Evolutionary conservation across 2,888 invertebrate genomes (phyloP).

Genomic region (Leistus spinibarbis): DNA sequence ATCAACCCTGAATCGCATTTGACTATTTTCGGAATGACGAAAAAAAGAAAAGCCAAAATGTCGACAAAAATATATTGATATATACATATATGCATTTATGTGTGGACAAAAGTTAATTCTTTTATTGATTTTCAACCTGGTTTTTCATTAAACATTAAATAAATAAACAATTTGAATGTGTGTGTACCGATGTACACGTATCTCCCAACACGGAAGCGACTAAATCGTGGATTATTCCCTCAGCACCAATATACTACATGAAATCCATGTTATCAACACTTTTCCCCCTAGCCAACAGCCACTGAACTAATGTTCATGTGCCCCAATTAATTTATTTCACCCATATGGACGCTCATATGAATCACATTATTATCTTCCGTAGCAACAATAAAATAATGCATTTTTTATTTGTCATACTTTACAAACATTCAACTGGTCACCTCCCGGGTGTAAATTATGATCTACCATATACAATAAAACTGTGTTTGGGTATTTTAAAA

Average conservation of each 20-base stretch:
- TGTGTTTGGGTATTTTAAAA: no score
- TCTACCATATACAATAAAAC: no score
- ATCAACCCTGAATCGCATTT: no score
- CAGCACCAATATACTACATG: neutral
- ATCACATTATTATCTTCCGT: neutral
- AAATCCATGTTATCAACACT: neutral
- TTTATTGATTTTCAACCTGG: no score
- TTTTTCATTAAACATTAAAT: neutral
- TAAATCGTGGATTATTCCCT: neutral
- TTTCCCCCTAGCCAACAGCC: neutral
- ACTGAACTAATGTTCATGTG: neutral
- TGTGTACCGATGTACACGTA: neutral
- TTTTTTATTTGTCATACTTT: neutral
- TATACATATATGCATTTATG: neutral
- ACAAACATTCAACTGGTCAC: no score
- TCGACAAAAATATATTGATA: no score
- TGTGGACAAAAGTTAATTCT: neutral
- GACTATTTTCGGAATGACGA: no score
- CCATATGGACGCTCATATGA: neutral
- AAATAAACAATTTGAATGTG: neutral
- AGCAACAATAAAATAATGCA: neutral
- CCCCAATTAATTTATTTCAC: neutral
- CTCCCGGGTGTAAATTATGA: no score
- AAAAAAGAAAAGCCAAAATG: no score
- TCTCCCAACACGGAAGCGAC: neutral